These are phyloP conservation scores for Poecilia wingei DNA, from an alignment of 2,797 vertebrate genomes.

Conservation along the genomic window DNA sequence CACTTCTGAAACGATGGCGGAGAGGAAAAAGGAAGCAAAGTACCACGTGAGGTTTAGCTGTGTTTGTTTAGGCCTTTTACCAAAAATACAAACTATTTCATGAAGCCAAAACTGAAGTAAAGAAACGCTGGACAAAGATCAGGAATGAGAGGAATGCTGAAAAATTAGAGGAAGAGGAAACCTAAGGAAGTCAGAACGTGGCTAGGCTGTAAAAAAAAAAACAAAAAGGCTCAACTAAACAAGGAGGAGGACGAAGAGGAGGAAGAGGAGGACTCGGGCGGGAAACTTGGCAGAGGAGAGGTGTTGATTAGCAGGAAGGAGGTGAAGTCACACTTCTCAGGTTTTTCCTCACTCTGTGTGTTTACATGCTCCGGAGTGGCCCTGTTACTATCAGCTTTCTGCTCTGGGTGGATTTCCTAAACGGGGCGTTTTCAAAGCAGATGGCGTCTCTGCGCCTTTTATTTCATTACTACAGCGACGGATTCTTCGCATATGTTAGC, in stretches of 20 bases:
- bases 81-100: constrained; percentile 13
- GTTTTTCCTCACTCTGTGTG: constrained; percentile 9
- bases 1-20: neutral
- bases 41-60: constrained; percentile 25
- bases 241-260: constrained; percentile 3
- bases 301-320: constrained; percentile 33
- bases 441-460: neutral
- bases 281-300: constrained; percentile 27
- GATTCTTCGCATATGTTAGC: neutral
- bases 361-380: constrained; percentile 6
- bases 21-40: constrained; percentile 7
- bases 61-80: constrained; percentile 42
- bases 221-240: neutral
- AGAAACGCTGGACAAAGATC: constrained; percentile 18
- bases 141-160: constrained; percentile 64
- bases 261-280: neutral
- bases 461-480: neutral
- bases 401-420: constrained; percentile 10
- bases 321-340: constrained; percentile 36
- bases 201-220: neutral
- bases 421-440: constrained; percentile 10
- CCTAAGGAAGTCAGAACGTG: constrained; percentile 20
- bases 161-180: constrained; percentile 17
- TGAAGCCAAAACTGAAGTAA: constrained; percentile 35
- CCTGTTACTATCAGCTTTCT: constrained; percentile 22